Base-by-base conservation (phyloP, 2,113 vertebrate species). In the Grantiella picta region DNA sequence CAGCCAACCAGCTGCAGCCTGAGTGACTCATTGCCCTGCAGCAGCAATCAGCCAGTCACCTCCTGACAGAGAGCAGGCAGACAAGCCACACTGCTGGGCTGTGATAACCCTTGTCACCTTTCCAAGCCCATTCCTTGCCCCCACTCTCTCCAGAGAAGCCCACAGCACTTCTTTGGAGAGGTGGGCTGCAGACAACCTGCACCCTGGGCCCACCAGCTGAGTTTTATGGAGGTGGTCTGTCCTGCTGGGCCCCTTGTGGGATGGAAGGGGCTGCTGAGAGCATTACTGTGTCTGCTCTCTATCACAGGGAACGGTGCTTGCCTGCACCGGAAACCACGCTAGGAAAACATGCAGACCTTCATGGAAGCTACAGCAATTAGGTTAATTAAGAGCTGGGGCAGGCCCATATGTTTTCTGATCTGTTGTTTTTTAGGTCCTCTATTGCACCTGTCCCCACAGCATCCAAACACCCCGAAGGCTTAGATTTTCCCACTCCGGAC, bases 341-440 rank as follows among this genome's bases (percentile, higher is more conserved):
- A 90, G 36, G 64, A 87, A 86, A 94, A 69, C 86, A 75, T 3
- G 44, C 91, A 95, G 94, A 71, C 44, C 65, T 59, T 84, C 0
- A 0, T 86, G 83, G 89, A 92, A 86, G 80, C 72, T 91, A 27
- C 29, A 69, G 77, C 91, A 95, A 94, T 93, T 96, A 96, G 72
- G 77, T 94, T 91, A 95, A 97, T 97, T 86, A 94, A 82, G 81
- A 81, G 72, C 91, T 91, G 50, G 81, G 83, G 81, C 6, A 4
- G 57, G 72, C 61, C 94, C 95, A 95, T 96, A 91, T 96, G 94
- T 95, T 95, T 96, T 94, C 92, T 95, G 91, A 82, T 87, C 91
- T 89, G 91, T 79, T 94, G 77, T 23, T 79, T 88, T 92, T 91
- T 44, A 81, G 53, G 92, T 60, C 36, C 65, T 38, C 53, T 68